Evolutionary conservation across 2,888 invertebrate species (phyloP).

Genomic region (Cephalotes varians): DNA sequence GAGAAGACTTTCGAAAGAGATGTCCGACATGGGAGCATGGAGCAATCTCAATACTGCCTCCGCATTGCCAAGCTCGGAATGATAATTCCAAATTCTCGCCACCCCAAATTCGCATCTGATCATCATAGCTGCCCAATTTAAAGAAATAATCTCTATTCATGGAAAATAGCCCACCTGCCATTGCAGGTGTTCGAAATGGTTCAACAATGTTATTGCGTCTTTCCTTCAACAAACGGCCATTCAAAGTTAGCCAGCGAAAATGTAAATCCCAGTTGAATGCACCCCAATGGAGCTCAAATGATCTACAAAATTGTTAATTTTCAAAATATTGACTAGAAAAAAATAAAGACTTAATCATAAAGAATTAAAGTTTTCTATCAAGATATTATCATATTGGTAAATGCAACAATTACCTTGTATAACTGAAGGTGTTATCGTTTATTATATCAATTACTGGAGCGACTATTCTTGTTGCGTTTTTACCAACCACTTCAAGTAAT

Average conservation of each 20-base stretch:
- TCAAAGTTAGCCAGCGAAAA: slow-evolving; percentile 94
- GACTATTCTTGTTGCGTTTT: slow-evolving; percentile 89
- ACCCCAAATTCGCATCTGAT: slow-evolving; percentile 96
- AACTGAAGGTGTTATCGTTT: slow-evolving; percentile 98
- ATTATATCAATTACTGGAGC: slow-evolving; percentile 97
- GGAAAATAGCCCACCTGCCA: slow-evolving; percentile 98
- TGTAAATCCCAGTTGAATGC: slow-evolving; percentile 99
- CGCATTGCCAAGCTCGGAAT: slow-evolving; percentile 98
- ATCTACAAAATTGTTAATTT: slow-evolving; percentile 87
- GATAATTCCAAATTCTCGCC: slow-evolving; percentile 99
- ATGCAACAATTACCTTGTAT: slow-evolving; percentile 86
- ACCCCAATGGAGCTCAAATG: slow-evolving; percentile 98
- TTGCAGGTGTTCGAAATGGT: slow-evolving; percentile 93
- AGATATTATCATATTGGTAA: background rate
- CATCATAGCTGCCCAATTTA: slow-evolving; percentile 92
- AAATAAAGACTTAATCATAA: background rate
- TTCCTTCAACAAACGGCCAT: slow-evolving; percentile 89
- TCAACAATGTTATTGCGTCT: slow-evolving; percentile 89
- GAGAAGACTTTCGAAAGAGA: slow-evolving; percentile 96
- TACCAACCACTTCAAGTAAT: slow-evolving; percentile 89
- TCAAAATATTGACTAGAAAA: background rate
- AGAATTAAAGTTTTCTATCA: background rate
- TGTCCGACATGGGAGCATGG: slow-evolving; percentile 98
- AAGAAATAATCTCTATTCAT: slow-evolving; percentile 95
- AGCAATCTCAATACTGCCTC: slow-evolving; percentile 95